A percentile compares a stretch with the other conserved stretches of the same genome.
These are phyloP conservation scores for Odontocerum albicorne DNA, from an alignment of 2,888 invertebrate genomes.

Conservation along the genomic window DNA sequence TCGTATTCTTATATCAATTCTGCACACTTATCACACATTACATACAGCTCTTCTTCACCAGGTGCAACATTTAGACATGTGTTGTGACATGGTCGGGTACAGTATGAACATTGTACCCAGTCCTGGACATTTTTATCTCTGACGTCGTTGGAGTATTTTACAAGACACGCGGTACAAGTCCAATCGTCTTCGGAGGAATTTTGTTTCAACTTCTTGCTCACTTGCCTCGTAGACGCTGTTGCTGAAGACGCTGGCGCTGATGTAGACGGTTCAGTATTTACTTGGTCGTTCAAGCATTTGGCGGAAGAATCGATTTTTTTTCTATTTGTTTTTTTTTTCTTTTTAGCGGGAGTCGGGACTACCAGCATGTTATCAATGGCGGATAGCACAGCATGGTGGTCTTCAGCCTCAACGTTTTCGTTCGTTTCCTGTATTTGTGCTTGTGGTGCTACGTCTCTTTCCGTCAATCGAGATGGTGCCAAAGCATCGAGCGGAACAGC, in stretches of 20 bases:
- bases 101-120: slow-evolving; percentile 12
- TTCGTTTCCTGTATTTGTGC: too few relatives aligned
- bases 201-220: slow-evolving; percentile 1
- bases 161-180: slow-evolving; percentile 2
- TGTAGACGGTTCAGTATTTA: slow-evolving; percentile 4
- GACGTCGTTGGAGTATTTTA: slow-evolving; percentile 2
- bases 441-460: background rate
- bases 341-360: background rate
- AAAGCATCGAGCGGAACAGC: background rate
- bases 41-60: slow-evolving; percentile 8
- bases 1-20: background rate
- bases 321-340: slow-evolving; percentile 2
- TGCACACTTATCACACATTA: slow-evolving; percentile 10
- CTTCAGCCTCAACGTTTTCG: slow-evolving; percentile 2
- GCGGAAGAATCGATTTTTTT: slow-evolving; percentile 6
- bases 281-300: slow-evolving; percentile 5
- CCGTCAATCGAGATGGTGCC: slow-evolving; percentile 6
- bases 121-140: slow-evolving; percentile 9
- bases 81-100: slow-evolving; percentile 3
- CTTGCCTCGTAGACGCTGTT: background rate
- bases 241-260: slow-evolving; percentile 2
- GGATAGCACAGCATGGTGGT: background rate
- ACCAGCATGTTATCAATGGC: background rate
- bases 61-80: slow-evolving; percentile 6
- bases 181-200: slow-evolving; percentile 3